phyloP scores from a whole-genome alignment of 2,888 invertebrate species.

The Calliopum simillimum region DNA sequence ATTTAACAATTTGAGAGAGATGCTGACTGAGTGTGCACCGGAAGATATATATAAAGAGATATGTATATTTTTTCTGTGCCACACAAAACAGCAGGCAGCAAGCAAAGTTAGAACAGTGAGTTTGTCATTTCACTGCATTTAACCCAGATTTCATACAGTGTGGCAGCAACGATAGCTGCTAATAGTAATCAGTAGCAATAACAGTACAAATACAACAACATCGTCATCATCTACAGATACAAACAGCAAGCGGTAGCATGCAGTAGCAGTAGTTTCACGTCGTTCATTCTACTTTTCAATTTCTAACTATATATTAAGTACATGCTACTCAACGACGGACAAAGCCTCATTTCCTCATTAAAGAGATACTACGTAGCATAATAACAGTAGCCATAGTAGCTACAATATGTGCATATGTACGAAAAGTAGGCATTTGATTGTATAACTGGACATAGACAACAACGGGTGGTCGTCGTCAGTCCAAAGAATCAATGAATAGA shows the following conservation, averaged over 20 bases:
- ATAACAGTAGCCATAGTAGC: slow-evolving; percentile 1
- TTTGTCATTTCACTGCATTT: neutral
- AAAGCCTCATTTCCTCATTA: slow-evolving; percentile 32
- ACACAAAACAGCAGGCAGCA: too few species aligned
- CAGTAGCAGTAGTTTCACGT: too few species aligned
- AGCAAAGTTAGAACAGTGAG: too few species aligned
- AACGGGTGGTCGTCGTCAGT: too few species aligned
- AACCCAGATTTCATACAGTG: slow-evolving; percentile 12
- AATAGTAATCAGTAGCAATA: neutral
- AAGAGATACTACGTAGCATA: slow-evolving; percentile 1
- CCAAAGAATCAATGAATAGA: too few species aligned
- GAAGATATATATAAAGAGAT: too few species aligned
- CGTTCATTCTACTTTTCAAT: too few species aligned
- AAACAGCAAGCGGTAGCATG: neutral
- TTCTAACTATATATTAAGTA: too few species aligned
- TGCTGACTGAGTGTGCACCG: slow-evolving; percentile 1
- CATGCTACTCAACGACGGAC: slow-evolving; percentile 3
- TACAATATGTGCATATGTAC: neutral
- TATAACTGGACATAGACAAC: too few species aligned
- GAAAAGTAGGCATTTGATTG: neutral
- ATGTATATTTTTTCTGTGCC: too few species aligned
- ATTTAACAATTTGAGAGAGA: neutral
- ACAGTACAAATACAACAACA: neutral
- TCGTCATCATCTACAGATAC: neutral
- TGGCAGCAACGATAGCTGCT: neutral